Evolutionary conservation across 2,888 invertebrate species (phyloP).

Genomic region (Acleris emargana): DNA sequence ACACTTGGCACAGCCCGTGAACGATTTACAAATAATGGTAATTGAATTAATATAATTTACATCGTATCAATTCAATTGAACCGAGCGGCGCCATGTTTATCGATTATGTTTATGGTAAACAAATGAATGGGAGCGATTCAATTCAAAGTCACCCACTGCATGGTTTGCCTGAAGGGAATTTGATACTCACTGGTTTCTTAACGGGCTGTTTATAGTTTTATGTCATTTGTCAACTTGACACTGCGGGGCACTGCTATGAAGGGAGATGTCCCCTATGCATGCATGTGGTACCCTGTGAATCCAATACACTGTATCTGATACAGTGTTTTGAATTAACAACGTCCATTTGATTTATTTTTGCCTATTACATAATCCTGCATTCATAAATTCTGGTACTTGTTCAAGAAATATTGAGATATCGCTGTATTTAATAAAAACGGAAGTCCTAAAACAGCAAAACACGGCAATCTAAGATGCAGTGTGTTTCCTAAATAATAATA

Average conservation of each 20-base stretch:
- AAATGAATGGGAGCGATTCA: constrained; percentile 46
- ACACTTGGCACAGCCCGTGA: constrained; percentile 29
- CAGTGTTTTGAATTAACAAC: too few relatives aligned
- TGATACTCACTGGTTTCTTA: constrained; percentile 41
- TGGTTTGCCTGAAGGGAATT: constrained; percentile 20
- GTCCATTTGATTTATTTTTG: too few relatives aligned
- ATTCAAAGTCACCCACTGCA: constrained; percentile 19
- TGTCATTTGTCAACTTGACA: constrained; percentile 30
- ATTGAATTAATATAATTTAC: constrained; percentile 42
- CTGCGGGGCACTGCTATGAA: constrained; percentile 12
- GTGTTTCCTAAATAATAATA: too few relatives aligned
- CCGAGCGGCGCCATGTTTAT: constrained; percentile 46
- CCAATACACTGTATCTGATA: too few relatives aligned
- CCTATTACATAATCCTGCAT: too few relatives aligned
- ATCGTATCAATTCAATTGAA: constrained; percentile 42
- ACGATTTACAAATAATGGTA: constrained; percentile 38
- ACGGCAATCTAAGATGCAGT: too few relatives aligned
- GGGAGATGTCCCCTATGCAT: not conserved
- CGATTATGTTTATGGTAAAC: constrained; percentile 48
- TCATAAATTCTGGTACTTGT: too few relatives aligned
- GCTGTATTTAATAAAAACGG: too few relatives aligned
- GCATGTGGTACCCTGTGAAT: too few relatives aligned
- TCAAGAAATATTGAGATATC: too few relatives aligned
- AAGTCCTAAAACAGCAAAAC: too few relatives aligned
- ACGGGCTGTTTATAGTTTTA: constrained; percentile 30